Percentiles rank a stretch among this genome's conserved stretches.
These are phyloP conservation scores for Crotalus tigris DNA, from an alignment of 2,113 vertebrate genomes.

Conservation along the genomic window DNA sequence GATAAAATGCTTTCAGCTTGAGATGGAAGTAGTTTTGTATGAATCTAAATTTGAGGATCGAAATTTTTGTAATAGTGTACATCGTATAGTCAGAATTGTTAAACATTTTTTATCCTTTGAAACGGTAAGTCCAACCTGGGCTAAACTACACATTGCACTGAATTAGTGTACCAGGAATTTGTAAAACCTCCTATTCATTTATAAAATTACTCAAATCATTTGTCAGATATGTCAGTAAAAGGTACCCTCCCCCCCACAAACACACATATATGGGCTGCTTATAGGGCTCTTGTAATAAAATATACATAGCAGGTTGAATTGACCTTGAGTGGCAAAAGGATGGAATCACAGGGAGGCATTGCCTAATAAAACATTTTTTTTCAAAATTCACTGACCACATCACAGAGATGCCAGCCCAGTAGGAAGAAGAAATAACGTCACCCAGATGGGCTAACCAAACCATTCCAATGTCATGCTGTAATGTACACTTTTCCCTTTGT, in stretches of 20 bases:
- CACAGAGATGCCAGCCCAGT: background rate
- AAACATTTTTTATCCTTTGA: background rate
- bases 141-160: background rate
- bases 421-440: background rate
- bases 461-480: background rate
- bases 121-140: background rate
- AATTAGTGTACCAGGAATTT: background rate
- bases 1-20: conserved; percentile 71
- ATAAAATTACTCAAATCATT: background rate
- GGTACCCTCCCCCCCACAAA: background rate
- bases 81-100: conserved; percentile 38
- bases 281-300: background rate
- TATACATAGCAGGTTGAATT: background rate
- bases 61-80: conserved; percentile 12
- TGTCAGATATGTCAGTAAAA: background rate
- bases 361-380: background rate
- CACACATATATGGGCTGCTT: background rate
- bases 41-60: conserved; percentile 33
- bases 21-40: conserved; percentile 61
- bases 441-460: background rate
- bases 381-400: background rate
- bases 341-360: background rate
- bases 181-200: background rate
- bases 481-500: background rate
- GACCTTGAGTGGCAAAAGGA: background rate